Evolutionary conservation across 1,140 invertebrate species (phyloP), one percentile per base, ranked within the genome.

Genomic region (Andricus grossulariae): DNA sequence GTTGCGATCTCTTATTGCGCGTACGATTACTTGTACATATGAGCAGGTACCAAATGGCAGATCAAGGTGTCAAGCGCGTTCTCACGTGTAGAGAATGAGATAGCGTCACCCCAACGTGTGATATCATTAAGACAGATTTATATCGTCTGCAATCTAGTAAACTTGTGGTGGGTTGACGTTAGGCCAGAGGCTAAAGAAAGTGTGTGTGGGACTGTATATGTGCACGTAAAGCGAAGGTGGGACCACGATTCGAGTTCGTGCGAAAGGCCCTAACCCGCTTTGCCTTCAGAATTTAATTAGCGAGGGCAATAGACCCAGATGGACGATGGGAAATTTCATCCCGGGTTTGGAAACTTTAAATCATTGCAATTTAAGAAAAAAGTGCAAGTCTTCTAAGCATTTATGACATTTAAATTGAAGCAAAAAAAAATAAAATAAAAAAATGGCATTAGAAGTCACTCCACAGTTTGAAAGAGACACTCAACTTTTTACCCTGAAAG

Each of bases 101-200:
- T 90, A 89, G 80, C 83, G 87, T 89, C 88, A 84, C 77, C 82
- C 77, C 73, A 79, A 75, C 83, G 79, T 85, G 88, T 85, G 84
- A 89, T 90, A 89, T 88, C 87, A 86, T 90, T 89, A 88, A 87
- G 80, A 82, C 83, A 84, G 85, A 90, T 90, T 90, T 89, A 90
- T 88, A 84, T 85, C 81, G 81, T 78, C 70, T 72, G 76, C 73
- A 80, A 71, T 55, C 25, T 71, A 78, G 76, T 52, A 73, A 45
- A 12, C 57, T 52, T 60, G 54, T 16, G 71, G 80, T 82, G 73
- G 77, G 74, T 76, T 82, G 72, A 80, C 76, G 72, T 49, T 78
- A 79, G 66, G 75, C 72, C 75, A 72, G 60, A 80, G 70, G 60
- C 71, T 77, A 74, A 66, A 50, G 32, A 45, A 78, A 15, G 32